Percentiles rank a stretch among this genome's conserved stretches.
phyloP scores from a whole-genome alignment of 2,888 invertebrate genomes.

The Lamproptera curius region DNA sequence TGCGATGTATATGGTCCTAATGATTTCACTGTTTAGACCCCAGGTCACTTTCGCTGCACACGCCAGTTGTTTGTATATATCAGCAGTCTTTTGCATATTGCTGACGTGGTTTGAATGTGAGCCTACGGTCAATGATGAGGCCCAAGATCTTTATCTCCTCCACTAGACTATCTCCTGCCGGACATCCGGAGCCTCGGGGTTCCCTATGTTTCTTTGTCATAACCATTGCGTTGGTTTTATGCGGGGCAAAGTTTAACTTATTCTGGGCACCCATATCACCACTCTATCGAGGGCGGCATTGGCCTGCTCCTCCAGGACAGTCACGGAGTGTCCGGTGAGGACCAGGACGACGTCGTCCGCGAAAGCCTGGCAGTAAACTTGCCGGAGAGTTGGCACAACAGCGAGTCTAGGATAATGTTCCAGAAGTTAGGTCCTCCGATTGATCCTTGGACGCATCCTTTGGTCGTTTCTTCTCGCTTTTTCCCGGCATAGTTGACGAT shows the following conservation, averaged over 20 bases:
- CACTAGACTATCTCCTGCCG: background rate
- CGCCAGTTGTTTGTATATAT: conserved; percentile 16
- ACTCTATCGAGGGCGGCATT: conserved; percentile 8
- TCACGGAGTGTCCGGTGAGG: background rate
- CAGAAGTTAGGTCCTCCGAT: background rate
- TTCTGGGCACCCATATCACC: background rate
- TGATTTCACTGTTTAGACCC: background rate
- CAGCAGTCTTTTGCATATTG: conserved; percentile 6
- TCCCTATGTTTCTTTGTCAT: conserved; percentile 6
- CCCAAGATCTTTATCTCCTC: conserved; percentile 1
- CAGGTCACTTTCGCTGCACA: conserved; percentile 1
- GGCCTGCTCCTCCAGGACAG: background rate
- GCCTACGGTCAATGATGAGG: conserved; percentile 15
- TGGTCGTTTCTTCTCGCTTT: background rate
- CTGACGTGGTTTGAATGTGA: conserved; percentile 12
- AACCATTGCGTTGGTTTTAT: conserved; percentile 9
- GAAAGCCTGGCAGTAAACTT: conserved; percentile 13
- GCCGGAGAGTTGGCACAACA: background rate
- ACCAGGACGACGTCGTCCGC: conserved; percentile 18
- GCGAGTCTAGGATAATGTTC: conserved; percentile 2
- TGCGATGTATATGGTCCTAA: background rate
- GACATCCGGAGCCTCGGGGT: background rate
- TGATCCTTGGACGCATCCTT: background rate
- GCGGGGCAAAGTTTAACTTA: conserved; percentile 6
- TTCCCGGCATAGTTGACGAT: background rate